Evolutionary conservation across 2,797 vertebrate species (phyloP), one percentile per base, ranked within the genome.

Genomic region (Dallia pectoralis): DNA sequence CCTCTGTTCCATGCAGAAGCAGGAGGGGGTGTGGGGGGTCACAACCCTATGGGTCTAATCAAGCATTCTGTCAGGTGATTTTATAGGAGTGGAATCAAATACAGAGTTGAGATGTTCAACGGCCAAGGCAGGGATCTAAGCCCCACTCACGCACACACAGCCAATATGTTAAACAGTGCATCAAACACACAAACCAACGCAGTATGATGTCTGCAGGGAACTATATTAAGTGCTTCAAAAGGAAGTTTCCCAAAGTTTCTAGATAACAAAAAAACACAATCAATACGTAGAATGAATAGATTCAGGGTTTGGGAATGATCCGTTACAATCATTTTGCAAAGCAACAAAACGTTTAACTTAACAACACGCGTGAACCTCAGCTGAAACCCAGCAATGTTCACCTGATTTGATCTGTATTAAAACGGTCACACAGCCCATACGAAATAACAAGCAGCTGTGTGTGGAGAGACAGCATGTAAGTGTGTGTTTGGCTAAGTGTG

Each of bases 391-490:
- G 77, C 86, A 82, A 87, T 88, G 85, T 89, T 89, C 82, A 82
- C 87, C 90, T 91, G 91, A 94, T 93, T 93, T 89, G 91, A 91
- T 89, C 86, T 90, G 91, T 91, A 93, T 93, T 91, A 91, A 85
- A 91, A 88, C 86, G 86, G 91, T 90, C 88, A 88, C 90, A 89
- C 86, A 82, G 85, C 86, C 90, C 90, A 91, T 91, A 93, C 91
- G 89, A 93, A 93, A 93, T 92, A 93, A 93, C 90, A 91, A 91
- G 91, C 91, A 92, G 92, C 89, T 91, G 91, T 88, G 76, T 84
- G 80, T 80, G 77, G 75, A 76, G 88, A 84, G 85, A 79, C 63
- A 16, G 56, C 62, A 67, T 22, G 77, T 77, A 72, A 75, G 84
- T 77, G 72, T 76, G 73, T 63, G 69, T 78, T 70, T 77, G 73